Base-by-base conservation (phyloP, 2,797 vertebrate genomes). In the Channallabes apus region DNA sequence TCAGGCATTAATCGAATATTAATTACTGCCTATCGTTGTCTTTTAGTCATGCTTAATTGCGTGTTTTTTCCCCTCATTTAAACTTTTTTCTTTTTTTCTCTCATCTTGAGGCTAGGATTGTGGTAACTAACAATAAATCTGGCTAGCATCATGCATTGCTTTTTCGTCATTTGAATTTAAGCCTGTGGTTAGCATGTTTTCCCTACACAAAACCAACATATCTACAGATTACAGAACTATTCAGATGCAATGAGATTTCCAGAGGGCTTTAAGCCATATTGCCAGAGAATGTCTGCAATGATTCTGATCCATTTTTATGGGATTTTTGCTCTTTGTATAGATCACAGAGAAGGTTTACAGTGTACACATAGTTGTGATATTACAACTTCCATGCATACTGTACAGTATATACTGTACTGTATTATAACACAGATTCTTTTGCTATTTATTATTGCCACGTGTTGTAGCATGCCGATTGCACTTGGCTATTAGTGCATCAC, bases 1-100 rank as follows among this genome's bases (percentile, higher is more conserved):
- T 94, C 92, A 87, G 94, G 93, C 93, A 93, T 95, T 94, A 94
- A 94, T 95, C 84, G 92, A 94, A 94, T 95, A 95, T 95, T 95
- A 95, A 94, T 95, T 92, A 93, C 91, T 92, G 92, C 94, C 93
- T 94, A 95, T 94, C 91, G 90, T 93, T 94, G 92, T 94, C 92
- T 95, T 94, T 95, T 94, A 94, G 92, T 94, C 93, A 92, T 90
- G 92, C 93, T 93, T 95, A 94, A 95, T 94, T 93, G 92, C 93
- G 84, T 91, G 91, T 88, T 89, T 94, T 92, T 91, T 87, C 18
- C 87, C 90, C 83, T 75, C 87, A 84, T 82, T 80, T 84, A 87
- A 68, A 87, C 78, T 83, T 77, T 89, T 83, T 89, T 84, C 72
- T 83, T 72, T 20, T 86, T 62, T 91, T 89, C 88, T 90, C 83